phyloP scores from a whole-genome alignment of 2,113 vertebrate species.

The Cettia cetti region DNA sequence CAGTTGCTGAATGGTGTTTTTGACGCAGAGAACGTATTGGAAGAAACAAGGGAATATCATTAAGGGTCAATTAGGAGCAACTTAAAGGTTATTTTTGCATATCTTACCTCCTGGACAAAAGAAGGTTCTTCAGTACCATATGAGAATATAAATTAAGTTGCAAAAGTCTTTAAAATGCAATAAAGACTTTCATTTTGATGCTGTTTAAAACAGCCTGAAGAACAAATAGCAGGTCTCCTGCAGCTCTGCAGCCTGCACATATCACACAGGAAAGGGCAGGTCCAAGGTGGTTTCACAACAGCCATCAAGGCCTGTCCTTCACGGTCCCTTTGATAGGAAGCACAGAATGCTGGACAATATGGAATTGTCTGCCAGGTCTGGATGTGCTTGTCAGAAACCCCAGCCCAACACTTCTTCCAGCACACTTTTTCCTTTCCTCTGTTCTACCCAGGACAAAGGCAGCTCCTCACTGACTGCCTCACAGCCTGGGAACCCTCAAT shows the following conservation, averaged over 20 bases:
- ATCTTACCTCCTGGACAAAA: slow-evolving; percentile 78
- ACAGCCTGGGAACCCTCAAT: rapidly evolving
- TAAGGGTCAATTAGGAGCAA: slow-evolving; percentile 78
- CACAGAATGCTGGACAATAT: rapidly evolving
- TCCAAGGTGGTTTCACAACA: not conserved
- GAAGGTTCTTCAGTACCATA: slow-evolving; percentile 52
- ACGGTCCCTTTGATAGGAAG: rapidly evolving
- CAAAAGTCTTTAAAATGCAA: slow-evolving; percentile 58
- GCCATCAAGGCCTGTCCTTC: not conserved
- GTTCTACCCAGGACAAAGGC: not conserved
- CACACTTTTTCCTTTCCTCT: not conserved
- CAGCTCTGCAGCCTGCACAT: not conserved
- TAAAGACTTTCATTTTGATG: slow-evolving; percentile 34
- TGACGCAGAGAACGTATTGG: slow-evolving; percentile 36
- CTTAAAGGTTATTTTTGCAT: slow-evolving; percentile 79
- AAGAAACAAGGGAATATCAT: slow-evolving; percentile 61
- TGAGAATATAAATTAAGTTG: slow-evolving; percentile 67
- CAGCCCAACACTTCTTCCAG: not conserved
- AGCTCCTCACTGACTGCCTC: not conserved
- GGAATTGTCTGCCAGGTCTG: not conserved
- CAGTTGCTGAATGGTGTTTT: not conserved
- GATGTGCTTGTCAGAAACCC: not conserved
- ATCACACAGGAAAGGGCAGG: not conserved
- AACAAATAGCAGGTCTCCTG: not conserved
- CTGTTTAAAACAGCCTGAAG: not conserved